A percentile compares a stretch with the other conserved stretches of the same genome.
These are phyloP conservation scores for Peromyscus melanophrys DNA, from an alignment of 2,797 vertebrate genomes.

Conservation along the genomic window DNA sequence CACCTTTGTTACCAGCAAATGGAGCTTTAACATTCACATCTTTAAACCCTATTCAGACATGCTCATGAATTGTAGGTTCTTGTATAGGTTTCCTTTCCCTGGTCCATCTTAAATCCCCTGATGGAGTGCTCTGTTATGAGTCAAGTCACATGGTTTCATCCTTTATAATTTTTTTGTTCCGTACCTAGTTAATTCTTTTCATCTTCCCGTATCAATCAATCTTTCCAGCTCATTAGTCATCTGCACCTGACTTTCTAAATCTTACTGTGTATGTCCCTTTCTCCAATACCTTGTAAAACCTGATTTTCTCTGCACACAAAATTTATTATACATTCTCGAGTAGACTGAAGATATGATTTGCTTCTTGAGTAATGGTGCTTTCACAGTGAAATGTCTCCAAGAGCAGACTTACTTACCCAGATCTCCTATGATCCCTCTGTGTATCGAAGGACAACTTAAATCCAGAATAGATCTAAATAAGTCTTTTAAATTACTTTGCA, in stretches of 20 bases:
- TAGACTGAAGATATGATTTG: conserved; percentile 69
- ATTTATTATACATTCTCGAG: conserved; percentile 75
- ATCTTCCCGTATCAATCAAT: conserved; percentile 69
- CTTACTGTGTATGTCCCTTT: conserved; percentile 29
- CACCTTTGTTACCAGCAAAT: background rate
- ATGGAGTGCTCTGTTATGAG: conserved; percentile 1
- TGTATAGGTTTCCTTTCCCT: background rate
- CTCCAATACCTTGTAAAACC: conserved; percentile 60
- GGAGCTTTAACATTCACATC: background rate
- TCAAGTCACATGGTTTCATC: conserved; percentile 36
- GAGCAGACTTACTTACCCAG: conserved; percentile 63
- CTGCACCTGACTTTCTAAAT: conserved; percentile 53
- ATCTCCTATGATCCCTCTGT: conserved; percentile 62
- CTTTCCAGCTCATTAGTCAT: conserved; percentile 71
- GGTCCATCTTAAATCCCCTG: background rate
- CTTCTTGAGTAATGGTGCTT: conserved; percentile 61
- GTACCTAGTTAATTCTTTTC: conserved; percentile 68
- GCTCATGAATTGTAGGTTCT: background rate
- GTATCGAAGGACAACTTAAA: conserved; percentile 68
- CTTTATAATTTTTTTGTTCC: conserved; percentile 23
- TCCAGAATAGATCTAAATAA: conserved; percentile 61
- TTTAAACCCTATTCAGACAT: background rate
- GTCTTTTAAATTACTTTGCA: conserved; percentile 64
- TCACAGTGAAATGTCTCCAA: conserved; percentile 53
- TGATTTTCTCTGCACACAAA: conserved; percentile 55